phyloP scores from a whole-genome alignment of 2,797 vertebrate genomes.

The Atherinosoma microstoma region DNA sequence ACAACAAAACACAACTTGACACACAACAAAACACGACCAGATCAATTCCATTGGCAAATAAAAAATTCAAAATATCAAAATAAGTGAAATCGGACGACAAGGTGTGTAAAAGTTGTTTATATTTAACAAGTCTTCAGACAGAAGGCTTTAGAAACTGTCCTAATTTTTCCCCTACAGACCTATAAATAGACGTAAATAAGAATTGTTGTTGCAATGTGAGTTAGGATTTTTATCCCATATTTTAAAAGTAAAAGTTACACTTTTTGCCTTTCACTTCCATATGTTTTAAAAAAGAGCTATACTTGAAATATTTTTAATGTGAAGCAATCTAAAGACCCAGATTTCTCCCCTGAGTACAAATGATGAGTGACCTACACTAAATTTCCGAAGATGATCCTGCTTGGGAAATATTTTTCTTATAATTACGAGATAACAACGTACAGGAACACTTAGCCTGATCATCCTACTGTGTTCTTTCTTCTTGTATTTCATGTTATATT shows the following conservation, averaged over 20 bases:
- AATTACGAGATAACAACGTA: no score
- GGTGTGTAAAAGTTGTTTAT: no score
- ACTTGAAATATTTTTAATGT: not conserved
- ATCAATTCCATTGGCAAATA: not conserved
- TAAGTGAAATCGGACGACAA: no score
- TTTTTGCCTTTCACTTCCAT: no score
- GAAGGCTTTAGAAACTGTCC: not conserved
- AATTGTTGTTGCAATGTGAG: not conserved
- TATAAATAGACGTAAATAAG: not conserved
- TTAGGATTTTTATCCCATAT: not conserved
- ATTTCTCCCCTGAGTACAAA: not conserved
- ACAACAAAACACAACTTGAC: not conserved
- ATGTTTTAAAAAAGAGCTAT: not conserved
- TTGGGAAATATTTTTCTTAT: no score
- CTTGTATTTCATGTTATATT: not conserved
- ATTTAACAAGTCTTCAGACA: no score
- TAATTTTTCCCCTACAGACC: no score
- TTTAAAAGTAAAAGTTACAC: not conserved
- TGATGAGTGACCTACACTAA: no score
- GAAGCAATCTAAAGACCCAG: not conserved
- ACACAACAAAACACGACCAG: no score
- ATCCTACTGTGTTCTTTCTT: no score
- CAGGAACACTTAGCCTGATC: no score
- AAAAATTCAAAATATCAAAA: not conserved
- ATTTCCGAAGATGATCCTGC: no score